phyloP scores from a whole-genome alignment of 1,140 invertebrate species.

The Vanessa atalanta region DNA sequence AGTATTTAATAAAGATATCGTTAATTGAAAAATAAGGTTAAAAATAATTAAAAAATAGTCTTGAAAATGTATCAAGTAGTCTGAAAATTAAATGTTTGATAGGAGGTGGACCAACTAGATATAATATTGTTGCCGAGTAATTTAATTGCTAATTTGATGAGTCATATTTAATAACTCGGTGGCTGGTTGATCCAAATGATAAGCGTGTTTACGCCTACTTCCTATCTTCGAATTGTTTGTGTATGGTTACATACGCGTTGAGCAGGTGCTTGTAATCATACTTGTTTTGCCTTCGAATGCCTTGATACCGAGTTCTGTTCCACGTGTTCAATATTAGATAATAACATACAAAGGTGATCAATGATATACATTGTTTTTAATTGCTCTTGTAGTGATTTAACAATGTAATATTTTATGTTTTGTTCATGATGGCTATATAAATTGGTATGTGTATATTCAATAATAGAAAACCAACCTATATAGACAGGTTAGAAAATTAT shows the following conservation, averaged over 20 bases:
- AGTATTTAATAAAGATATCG: not conserved
- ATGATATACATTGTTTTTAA: not conserved
- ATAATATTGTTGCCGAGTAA: slow-evolving; percentile 41
- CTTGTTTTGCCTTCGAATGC: not conserved
- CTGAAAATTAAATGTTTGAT: slow-evolving; percentile 4
- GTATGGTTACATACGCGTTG: slow-evolving; percentile 32
- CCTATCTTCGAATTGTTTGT: slow-evolving; percentile 48
- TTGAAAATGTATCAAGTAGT: not conserved
- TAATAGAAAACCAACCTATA: too few relatives aligned
- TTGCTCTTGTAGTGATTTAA: not conserved
- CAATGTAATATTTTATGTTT: not conserved
- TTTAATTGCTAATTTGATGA: slow-evolving; percentile 53
- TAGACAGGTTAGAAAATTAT: too few relatives aligned
- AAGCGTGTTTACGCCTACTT: slow-evolving; percentile 51
- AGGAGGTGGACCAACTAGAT: slow-evolving; percentile 23
- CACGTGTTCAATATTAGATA: not conserved
- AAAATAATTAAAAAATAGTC: too few relatives aligned
- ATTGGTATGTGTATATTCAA: too few relatives aligned
- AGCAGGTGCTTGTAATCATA: slow-evolving; percentile 46
- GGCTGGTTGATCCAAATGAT: slow-evolving; percentile 50
- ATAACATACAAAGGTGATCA: not conserved
- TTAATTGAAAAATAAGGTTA: not conserved
- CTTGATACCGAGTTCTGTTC: not conserved
- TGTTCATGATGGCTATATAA: not conserved
- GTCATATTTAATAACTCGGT: slow-evolving; percentile 52